phyloP scores from a whole-genome alignment of 2,797 vertebrate species.

The Semaprochilodus insignis region DNA sequence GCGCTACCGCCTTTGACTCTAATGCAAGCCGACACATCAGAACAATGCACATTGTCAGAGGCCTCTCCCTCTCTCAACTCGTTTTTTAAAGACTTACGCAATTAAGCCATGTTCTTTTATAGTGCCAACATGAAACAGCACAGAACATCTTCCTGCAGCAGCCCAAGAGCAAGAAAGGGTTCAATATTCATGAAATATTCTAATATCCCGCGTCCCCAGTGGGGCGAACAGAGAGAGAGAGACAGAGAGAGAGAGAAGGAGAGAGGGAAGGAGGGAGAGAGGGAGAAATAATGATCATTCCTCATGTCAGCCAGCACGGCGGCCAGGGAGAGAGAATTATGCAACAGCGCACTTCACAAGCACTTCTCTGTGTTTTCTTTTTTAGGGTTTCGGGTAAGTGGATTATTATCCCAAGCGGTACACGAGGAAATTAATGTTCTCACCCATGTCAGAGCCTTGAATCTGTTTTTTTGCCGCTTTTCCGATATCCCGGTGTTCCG shows the following conservation, averaged over 20 bases:
- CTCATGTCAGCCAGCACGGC: constrained; percentile 57
- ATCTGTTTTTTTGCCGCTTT: constrained; percentile 40
- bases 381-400: constrained; percentile 54
- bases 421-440: constrained; percentile 61
- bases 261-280: constrained; percentile 15
- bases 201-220: constrained; percentile 59
- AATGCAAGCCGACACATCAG: constrained; percentile 51
- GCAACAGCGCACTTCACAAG: constrained; percentile 57
- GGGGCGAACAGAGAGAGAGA: constrained; percentile 43
- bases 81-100: constrained; percentile 56
- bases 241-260: constrained; percentile 42
- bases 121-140: constrained; percentile 56
- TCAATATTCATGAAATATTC: constrained; percentile 68
- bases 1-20: constrained; percentile 40
- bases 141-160: constrained; percentile 55
- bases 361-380: constrained; percentile 50
- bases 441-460: constrained; percentile 63
- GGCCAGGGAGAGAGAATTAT: constrained; percentile 60
- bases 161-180: constrained; percentile 55
- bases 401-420: constrained; percentile 57
- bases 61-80: constrained; percentile 39
- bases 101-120: constrained; percentile 60
- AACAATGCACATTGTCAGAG: constrained; percentile 55
- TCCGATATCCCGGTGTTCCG: constrained; percentile 31
- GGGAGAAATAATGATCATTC: constrained; percentile 62